phyloP scores from a whole-genome alignment of 2,797 vertebrate species.

The Lepilemur ruficaudatus region DNA sequence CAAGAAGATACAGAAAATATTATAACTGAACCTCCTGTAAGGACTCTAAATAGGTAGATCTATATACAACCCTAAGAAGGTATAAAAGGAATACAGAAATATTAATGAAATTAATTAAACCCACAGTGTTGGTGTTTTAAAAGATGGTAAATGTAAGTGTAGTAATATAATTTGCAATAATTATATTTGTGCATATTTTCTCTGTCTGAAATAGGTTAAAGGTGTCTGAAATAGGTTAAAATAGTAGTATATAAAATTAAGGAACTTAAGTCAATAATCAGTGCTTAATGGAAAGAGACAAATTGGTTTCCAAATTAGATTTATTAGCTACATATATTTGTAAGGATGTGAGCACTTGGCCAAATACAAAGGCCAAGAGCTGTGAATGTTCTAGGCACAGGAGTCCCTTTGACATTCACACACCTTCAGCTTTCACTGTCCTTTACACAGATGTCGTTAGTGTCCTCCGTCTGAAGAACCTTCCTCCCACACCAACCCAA shows the following conservation, averaged over 20 bases:
- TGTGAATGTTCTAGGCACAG: neutral
- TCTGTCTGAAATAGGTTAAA: neutral
- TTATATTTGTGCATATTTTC: neutral
- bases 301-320: conserved; percentile 8
- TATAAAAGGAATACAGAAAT: neutral
- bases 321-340: neutral
- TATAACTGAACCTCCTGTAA: neutral
- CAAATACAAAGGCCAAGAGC: neutral
- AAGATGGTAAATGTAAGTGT: neutral
- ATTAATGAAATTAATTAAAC: conserved; percentile 22
- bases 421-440: neutral
- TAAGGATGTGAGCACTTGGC: neutral
- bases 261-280: conserved; percentile 20
- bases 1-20: neutral
- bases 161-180: neutral
- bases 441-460: neutral
- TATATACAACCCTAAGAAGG: neutral
- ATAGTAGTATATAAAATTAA: conserved; percentile 48
- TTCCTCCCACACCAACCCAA: neutral
- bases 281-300: neutral
- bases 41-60: neutral
- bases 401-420: neutral
- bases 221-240: neutral
- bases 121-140: neutral
- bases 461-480: neutral